Conservation (phyloP, 2,113 vertebrate species). For the Cebus imitator region DNA sequence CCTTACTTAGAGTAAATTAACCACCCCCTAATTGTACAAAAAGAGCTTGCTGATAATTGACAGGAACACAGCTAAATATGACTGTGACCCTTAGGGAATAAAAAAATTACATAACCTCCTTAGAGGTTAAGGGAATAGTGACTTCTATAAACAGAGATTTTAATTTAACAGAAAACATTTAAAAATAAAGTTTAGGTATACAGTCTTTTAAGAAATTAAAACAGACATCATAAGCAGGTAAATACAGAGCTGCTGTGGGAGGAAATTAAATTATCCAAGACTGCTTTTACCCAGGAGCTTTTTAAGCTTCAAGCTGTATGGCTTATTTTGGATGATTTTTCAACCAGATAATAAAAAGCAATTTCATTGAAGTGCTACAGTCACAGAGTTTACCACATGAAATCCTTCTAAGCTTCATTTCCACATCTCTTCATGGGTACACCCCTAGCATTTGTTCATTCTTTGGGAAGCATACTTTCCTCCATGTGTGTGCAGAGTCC, state of each 20-base stretch:
- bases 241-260: not conserved
- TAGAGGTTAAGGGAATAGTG: conserved; percentile 28
- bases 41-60: conserved; percentile 56
- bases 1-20: conserved; percentile 69
- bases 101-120: conserved; percentile 46
- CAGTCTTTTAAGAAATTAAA: not conserved
- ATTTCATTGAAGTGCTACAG: conserved; percentile 26
- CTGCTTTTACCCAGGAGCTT: conserved; percentile 1
- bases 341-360: conserved; percentile 53
- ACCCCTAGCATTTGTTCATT: not conserved
- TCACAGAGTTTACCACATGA: not conserved
- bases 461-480: not conserved
- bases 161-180: conserved; percentile 53
- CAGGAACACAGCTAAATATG: conserved; percentile 57
- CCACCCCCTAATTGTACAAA: conserved; percentile 60
- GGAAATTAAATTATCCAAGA: conserved; percentile 33
- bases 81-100: conserved; percentile 59
- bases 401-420: not conserved
- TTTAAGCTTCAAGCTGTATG: conserved; percentile 14
- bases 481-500: not conserved
- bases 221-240: not conserved
- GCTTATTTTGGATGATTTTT: conserved; percentile 53
- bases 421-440: not conserved
- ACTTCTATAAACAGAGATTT: conserved; percentile 37
- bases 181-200: conserved; percentile 32